Percentiles rank a stretch among this genome's conserved stretches.
Evolutionary conservation across 2,888 invertebrate species (phyloP).

Genomic region (Amphipoea lucens): DNA sequence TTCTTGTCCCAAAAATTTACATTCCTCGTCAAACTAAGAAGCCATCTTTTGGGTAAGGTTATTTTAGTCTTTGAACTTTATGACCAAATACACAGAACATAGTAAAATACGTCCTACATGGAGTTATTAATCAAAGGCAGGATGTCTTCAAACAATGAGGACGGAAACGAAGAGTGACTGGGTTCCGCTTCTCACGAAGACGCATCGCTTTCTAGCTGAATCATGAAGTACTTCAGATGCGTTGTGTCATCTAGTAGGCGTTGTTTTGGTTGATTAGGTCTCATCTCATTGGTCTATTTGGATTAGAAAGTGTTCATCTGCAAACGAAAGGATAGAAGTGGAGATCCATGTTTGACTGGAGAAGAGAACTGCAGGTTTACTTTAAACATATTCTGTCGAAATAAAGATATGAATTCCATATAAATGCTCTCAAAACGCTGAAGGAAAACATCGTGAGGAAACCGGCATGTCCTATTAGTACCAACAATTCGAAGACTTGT

Average conservation of each 20-base stretch:
- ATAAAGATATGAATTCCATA: background rate
- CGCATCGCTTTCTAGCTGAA: slow-evolving; percentile 72
- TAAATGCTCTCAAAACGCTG: background rate
- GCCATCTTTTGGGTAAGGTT: slow-evolving; percentile 38
- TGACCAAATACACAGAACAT: slow-evolving; percentile 45
- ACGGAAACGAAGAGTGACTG: slow-evolving; percentile 78
- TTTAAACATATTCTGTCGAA: background rate
- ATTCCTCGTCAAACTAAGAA: slow-evolving; percentile 39
- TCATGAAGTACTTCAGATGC: slow-evolving; percentile 65
- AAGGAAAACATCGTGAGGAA: background rate
- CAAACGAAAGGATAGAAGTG: background rate
- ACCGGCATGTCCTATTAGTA: background rate
- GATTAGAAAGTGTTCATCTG: background rate
- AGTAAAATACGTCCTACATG: slow-evolving; percentile 63
- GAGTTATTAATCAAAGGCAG: slow-evolving; percentile 73
- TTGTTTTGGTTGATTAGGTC: slow-evolving; percentile 1
- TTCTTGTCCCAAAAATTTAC: slow-evolving; percentile 57
- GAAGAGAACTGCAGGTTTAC: background rate
- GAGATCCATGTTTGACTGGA: background rate
- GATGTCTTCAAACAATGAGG: slow-evolving; percentile 84
- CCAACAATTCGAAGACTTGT: background rate
- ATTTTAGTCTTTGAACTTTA: slow-evolving; percentile 37
- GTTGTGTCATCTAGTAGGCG: slow-evolving; percentile 30
- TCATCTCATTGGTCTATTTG: slow-evolving; percentile 1
- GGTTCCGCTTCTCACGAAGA: slow-evolving; percentile 84